Evolutionary conservation across 2,888 invertebrate species (phyloP).

Genomic region (Callimorpha dominula): DNA sequence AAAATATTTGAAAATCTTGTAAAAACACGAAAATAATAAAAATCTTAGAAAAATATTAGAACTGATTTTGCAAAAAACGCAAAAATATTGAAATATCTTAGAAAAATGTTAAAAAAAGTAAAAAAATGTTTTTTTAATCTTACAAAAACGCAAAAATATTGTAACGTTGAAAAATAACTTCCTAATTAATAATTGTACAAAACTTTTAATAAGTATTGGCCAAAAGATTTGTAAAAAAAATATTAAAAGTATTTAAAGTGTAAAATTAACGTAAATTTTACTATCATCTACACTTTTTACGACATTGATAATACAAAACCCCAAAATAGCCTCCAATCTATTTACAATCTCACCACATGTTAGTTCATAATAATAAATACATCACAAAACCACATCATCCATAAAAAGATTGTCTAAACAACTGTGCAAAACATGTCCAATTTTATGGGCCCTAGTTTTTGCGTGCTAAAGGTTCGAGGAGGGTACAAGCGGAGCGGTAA

Average conservation of each 20-base stretch:
- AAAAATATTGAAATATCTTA: no score
- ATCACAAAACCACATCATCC: conserved; percentile 37
- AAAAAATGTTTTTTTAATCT: no score
- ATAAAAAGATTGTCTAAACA: conserved; percentile 52
- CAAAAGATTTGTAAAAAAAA: neutral
- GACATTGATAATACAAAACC: conserved; percentile 9
- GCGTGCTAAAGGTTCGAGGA: neutral
- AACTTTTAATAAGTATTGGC: neutral
- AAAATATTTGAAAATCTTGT: no score
- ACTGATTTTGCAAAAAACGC: neutral
- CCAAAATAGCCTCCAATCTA: conserved; percentile 13
- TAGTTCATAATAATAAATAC: conserved; percentile 41
- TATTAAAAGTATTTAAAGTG: neutral
- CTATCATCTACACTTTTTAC: neutral
- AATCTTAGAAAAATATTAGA: neutral
- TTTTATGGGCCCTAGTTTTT: conserved; percentile 23
- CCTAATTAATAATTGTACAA: neutral
- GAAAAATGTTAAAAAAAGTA: no score
- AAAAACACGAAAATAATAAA: no score
- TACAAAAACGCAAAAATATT: no score
- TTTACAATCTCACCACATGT: conserved; percentile 24
- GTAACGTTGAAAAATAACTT: neutral
- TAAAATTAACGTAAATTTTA: neutral
- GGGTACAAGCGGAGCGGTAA: conserved; percentile 7
- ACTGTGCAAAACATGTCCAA: conserved; percentile 40